Base-by-base conservation (phyloP, 2,797 vertebrate species). In the Eleutherodactylus coqui region DNA sequence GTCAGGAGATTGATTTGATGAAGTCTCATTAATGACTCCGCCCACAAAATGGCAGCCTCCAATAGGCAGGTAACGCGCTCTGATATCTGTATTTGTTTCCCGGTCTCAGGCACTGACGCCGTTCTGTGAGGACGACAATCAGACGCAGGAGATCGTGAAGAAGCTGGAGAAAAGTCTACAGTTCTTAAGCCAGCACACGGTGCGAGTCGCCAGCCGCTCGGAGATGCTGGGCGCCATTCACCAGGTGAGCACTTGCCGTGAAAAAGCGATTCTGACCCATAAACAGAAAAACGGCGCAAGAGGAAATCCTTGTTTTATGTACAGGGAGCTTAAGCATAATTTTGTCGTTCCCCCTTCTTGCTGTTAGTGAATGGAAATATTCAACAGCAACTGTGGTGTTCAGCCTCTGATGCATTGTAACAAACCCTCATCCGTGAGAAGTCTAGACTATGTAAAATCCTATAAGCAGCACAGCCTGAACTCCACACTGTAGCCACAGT, bases 151-250 rank as follows among this genome's bases (percentile, higher is more conserved):
- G 88, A 96, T 98, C 82, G 96, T 98, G 85, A 96, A 95, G 91
- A 96, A 97, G 87, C 90, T 99, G 88, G 95, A 97, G 93, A 98
- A 96, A 89, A 97, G 96, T 82, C 90, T 99, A 79, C 94, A 95
- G 0, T 95, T 98, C 83, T 96, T 99, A 21, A 93, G 92, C 80
- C 97, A 98, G 90, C 97, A 97, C 0, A 95, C 97, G 83, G 93
- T 91, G 7, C 93, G 98, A 36, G 96, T 98, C 0, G 97, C 97
- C 90, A 98, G 96, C 87, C 96, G 96, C 88, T 97, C 98, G 0
- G 98, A 99, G 92, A 98, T 97, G 97, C 88, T 99, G 38, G 98
- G 98, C 79, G 96, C 98, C 62, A 98, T 99, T 90, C 97, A 99
- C 87, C 98, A 99, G 96, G 98, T 98, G 91, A 87, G 78, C 2